These are phyloP conservation scores for Seriola aureovittata DNA, from an alignment of 2,113 vertebrate species.

Conservation along the genomic window DNA sequence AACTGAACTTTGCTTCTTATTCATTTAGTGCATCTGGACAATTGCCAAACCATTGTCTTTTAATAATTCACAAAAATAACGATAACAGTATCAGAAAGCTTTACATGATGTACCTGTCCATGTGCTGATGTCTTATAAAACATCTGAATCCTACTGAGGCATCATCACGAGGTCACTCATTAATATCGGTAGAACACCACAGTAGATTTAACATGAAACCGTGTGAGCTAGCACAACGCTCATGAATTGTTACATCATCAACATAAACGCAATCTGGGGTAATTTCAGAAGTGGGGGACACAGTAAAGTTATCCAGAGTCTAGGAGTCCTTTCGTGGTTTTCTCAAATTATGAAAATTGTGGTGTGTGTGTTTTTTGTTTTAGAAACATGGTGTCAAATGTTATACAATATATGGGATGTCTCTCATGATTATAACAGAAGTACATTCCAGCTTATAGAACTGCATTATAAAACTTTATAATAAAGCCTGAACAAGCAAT, in stretches of 20 bases:
- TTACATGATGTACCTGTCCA: neutral
- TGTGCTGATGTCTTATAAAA: neutral
- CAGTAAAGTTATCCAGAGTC: neutral
- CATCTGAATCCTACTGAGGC: neutral
- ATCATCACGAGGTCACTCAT: neutral
- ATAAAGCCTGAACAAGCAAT: no score
- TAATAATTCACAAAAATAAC: conserved; percentile 19
- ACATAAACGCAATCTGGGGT: neutral
- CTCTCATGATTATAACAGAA: neutral
- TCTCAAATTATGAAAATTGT: neutral
- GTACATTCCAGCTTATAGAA: neutral
- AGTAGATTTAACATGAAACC: neutral
- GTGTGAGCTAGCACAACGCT: no score
- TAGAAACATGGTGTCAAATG: neutral
- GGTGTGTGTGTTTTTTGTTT: neutral
- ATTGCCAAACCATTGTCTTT: neutral
- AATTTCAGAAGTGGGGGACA: neutral
- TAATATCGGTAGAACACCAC: neutral
- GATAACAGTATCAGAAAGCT: neutral
- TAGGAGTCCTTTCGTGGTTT: no score
- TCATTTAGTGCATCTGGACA: neutral
- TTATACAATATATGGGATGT: neutral
- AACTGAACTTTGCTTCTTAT: conserved; percentile 24
- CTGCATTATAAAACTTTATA: neutral
- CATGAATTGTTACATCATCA: neutral